Evolutionary conservation across 2,113 vertebrate species (phyloP).

Genomic region (Columba livia): DNA sequence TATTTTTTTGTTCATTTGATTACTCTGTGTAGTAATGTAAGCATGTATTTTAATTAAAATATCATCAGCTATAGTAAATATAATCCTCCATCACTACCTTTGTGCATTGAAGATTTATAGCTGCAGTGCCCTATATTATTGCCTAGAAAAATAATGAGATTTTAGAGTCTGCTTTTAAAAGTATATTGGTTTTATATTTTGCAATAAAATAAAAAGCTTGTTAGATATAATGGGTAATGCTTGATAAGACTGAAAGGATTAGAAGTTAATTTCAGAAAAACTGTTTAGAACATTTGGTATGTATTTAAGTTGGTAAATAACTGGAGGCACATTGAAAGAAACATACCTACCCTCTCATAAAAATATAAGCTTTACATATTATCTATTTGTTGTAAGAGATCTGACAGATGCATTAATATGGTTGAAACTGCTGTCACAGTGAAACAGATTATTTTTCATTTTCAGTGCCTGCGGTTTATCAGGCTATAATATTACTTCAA

Average conservation of each 20-base stretch:
- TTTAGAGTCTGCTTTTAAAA: neutral
- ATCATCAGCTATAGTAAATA: neutral
- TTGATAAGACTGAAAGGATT: neutral
- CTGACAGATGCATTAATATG: neutral
- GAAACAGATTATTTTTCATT: neutral
- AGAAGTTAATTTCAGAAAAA: conserved; percentile 5
- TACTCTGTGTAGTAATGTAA: neutral
- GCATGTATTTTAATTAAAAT: conserved; percentile 14
- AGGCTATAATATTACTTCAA: neutral
- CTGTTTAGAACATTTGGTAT: neutral
- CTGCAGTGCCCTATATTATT: neutral
- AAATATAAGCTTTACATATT: neutral
- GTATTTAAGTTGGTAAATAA: neutral
- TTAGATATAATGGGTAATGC: neutral
- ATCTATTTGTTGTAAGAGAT: neutral
- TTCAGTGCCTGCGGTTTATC: neutral
- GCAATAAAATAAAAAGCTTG: neutral
- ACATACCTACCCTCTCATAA: neutral
- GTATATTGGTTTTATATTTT: neutral
- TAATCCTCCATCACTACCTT: neutral
- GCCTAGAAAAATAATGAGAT: neutral
- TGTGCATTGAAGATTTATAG: neutral
- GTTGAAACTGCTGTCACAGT: neutral
- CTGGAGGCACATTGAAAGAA: neutral
- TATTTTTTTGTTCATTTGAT: neutral